Evolutionary conservation across 2,113 vertebrate genomes (phyloP), one percentile per base, ranked within the genome.

Genomic region (Planiliza haematocheilus): DNA sequence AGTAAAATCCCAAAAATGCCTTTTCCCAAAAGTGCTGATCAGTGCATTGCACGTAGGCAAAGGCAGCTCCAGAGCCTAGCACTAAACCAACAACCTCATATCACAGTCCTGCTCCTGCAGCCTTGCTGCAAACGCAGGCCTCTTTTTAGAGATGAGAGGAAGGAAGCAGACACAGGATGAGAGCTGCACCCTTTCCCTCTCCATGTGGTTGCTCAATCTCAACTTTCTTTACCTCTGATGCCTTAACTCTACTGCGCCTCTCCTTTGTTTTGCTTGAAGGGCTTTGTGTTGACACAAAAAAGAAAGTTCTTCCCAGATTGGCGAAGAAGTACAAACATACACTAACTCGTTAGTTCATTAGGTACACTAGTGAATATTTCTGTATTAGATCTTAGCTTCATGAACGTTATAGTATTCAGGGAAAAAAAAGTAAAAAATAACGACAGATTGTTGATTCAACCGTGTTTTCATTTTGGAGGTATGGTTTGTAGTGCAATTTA

Each of bases 101-200:
- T 71, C 70, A 42, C 50, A 41, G 34, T 41, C 68, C 52, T 62
- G 50, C 42, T 77, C 61, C 64, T 74, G 69, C 42, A 70, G 46
- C 45, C 42, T 5, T 17, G n/a, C 67, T 81, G 72, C 56, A 67
- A 50, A 42, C 49, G 30, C 51, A 53, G 58, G 66, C 60, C 78
- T 80, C 62, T 66, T 85, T 87, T 83, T 83, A 85, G 79, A 76
- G 89, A 89, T 83, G 77, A 63, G 80, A 90, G 93, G 91, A 93
- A 93, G 92, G 91, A 94, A 93, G 83, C 68, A 68, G 76, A 72
- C 74, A 82, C 88, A 92, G 91, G 90, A 92, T 87, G 80, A 65
- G 85, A 79, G 87, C 90, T 92, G 88, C 93, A 87, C 92, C 91
- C 90, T 91, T 93, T 92, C 91, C 88, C 74, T 86, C 88, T 70